Conservation (phyloP, 2,113 vertebrate species). For the Peromyscus californicus region DNA sequence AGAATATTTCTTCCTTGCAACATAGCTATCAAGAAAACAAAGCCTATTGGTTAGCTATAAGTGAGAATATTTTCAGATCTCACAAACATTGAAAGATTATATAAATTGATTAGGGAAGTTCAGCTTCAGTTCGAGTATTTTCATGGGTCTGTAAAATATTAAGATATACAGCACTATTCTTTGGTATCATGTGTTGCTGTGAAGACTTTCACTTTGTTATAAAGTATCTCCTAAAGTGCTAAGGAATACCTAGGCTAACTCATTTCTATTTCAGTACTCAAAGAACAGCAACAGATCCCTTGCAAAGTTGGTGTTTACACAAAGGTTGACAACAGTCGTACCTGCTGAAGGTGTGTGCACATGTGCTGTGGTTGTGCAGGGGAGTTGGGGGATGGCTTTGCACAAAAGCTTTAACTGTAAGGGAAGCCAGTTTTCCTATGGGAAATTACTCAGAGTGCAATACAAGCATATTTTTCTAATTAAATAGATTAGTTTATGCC, state of each 20-base stretch:
- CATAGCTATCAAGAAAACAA: background rate
- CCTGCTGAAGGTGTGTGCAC: background rate
- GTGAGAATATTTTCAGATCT: slow-evolving; percentile 17
- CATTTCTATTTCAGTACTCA: slow-evolving; percentile 61
- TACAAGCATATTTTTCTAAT: slow-evolving; percentile 80
- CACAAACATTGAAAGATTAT: background rate
- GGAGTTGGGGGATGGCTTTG: background rate
- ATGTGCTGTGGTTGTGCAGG: background rate
- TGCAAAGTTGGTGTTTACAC: slow-evolving; percentile 28
- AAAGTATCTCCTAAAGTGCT: slow-evolving; percentile 47
- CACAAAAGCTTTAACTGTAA: slow-evolving; percentile 75
- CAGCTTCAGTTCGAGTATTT: slow-evolving; percentile 43
- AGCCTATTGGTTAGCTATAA: background rate
- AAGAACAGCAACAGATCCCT: background rate
- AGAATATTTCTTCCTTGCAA: slow-evolving; percentile 44
- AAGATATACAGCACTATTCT: slow-evolving; percentile 12
- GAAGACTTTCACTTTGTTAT: slow-evolving; percentile 49
- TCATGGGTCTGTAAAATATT: slow-evolving; percentile 11
- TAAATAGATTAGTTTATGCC: slow-evolving; percentile 80
- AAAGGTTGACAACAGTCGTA: background rate
- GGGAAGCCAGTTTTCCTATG: slow-evolving; percentile 78
- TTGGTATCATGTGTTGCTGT: slow-evolving; percentile 30
- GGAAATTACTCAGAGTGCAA: slow-evolving; percentile 81
- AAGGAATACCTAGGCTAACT: slow-evolving; percentile 67
- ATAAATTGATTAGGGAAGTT: slow-evolving; percentile 2